Evolutionary conservation across 2,797 vertebrate species (phyloP), one percentile per base, ranked within the genome.

Genomic region (Cyprinella venusta): DNA sequence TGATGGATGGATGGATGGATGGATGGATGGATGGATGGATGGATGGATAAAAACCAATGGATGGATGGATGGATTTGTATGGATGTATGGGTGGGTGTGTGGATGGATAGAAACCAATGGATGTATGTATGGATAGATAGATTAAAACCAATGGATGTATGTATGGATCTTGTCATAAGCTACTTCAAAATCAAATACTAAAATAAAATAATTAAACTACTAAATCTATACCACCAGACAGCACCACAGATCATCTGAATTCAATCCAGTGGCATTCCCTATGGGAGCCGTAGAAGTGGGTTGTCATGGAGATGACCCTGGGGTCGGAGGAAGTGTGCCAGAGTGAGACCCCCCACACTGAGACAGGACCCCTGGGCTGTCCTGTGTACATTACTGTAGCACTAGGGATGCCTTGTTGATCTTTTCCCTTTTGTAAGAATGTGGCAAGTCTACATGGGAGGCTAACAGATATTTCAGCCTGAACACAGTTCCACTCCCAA

Each of bases 251-350:
- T 64, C 82, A 80, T 70, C 86, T 89, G 90, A 89, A 85, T 89
- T 89, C 89, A 86, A 88, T 81, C 86, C 89, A 88, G 91, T 90
- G 91, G 88, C 84, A 65, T 89, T 82, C 85, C 90, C 90, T 89
- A 84, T 48, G 88, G 90, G 90, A 87, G 89, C 91, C 87, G 84
- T 90, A 91, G 84, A 83, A 81, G 42, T 86, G 69, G 89, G 90
- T 94, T 91, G 92, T 91, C 89, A 91, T 88, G 90, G 91, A 70
- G 92, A 95, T 91, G 93, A 95, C 93, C 94, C 84, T 8, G 48
- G 84, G 94, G 94, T 94, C 93, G 91, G 84, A 86, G 91, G 90
- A 94, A 95, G 94, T 94, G 94, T 94, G 94, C 90, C 90, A 87
- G 82, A 82, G 76, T 87, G 68, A 91, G 91, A 94, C 91, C 93